phyloP scores from a whole-genome alignment of 92 coral and sea anemone genomes.

The Hydrozoanthus gracilis region DNA sequence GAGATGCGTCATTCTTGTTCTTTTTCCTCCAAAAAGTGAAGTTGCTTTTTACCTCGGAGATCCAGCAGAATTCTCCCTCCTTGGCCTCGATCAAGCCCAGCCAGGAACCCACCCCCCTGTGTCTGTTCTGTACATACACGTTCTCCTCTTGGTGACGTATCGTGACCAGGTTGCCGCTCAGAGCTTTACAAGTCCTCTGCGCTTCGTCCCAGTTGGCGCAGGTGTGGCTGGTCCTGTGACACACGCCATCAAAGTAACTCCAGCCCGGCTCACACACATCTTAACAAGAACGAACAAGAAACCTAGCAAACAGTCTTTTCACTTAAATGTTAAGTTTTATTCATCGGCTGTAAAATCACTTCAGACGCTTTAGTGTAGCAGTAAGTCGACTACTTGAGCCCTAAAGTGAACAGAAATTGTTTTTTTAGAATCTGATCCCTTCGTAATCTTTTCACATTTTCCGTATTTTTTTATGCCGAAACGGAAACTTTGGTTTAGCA shows the following conservation, averaged over 20 bases:
- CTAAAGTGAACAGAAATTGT: too few species aligned
- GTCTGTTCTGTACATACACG: constrained; percentile 35
- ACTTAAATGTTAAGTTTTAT: too few species aligned
- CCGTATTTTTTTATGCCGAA: too few species aligned
- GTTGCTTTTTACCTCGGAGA: not conserved
- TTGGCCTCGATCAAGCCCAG: not conserved
- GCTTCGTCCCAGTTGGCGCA: constrained; percentile 24
- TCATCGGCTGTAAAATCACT: too few species aligned
- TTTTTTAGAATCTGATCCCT: too few species aligned
- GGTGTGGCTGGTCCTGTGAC: constrained; percentile 11
- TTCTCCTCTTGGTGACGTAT: constrained; percentile 32
- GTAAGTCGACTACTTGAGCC: too few species aligned
- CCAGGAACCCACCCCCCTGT: constrained; percentile 13
- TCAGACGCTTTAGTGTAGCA: too few species aligned
- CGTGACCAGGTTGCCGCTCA: constrained; percentile 11
- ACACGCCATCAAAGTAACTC: constrained; percentile 28
- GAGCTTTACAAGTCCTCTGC: not conserved
- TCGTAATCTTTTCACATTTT: too few species aligned
- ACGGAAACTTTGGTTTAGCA: too few species aligned
- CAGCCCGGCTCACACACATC: constrained; percentile 34
- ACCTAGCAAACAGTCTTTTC: not conserved
- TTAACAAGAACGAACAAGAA: not conserved
- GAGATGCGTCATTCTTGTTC: not conserved
- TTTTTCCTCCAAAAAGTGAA: constrained; percentile 24
- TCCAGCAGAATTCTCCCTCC: constrained; percentile 11